Conservation (phyloP, 2,797 vertebrate genomes). For the Tokudaia muenninki region DNA sequence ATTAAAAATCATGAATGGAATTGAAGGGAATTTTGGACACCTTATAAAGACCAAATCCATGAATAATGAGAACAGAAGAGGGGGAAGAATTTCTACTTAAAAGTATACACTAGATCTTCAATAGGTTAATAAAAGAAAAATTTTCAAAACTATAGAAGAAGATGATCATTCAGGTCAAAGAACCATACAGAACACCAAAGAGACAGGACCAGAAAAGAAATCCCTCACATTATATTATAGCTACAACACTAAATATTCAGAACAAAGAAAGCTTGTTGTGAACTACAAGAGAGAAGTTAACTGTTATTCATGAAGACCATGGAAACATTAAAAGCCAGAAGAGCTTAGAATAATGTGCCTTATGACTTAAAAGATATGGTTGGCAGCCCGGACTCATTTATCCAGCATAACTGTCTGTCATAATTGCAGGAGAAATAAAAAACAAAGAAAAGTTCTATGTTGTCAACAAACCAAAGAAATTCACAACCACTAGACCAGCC, state of each 20-base stretch:
- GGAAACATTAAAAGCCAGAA: not conserved
- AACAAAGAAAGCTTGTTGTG: not conserved
- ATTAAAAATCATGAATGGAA: not conserved
- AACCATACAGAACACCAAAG: not conserved
- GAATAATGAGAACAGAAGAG: not conserved
- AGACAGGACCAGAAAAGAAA: not conserved
- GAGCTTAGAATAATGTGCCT: not conserved
- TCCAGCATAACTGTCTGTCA: not conserved
- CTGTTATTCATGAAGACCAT: not conserved
- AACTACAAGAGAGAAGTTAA: not conserved
- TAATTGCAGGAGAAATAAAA: not conserved
- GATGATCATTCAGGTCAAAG: not conserved
- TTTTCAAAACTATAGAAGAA: not conserved
- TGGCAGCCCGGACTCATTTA: not conserved
- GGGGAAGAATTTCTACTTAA: not conserved
- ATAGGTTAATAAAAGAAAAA: not conserved
- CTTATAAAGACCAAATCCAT: not conserved
- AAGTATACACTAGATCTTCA: not conserved
- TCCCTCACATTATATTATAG: not conserved
- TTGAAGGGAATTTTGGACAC: not conserved
- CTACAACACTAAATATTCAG: not conserved
- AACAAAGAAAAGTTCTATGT: not conserved
- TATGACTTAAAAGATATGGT: not conserved
- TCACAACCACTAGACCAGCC: not conserved
- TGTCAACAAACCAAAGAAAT: not conserved